Conservation (phyloP, 2,888 invertebrate species). For the Galeopsomyia nigrocyanea region DNA sequence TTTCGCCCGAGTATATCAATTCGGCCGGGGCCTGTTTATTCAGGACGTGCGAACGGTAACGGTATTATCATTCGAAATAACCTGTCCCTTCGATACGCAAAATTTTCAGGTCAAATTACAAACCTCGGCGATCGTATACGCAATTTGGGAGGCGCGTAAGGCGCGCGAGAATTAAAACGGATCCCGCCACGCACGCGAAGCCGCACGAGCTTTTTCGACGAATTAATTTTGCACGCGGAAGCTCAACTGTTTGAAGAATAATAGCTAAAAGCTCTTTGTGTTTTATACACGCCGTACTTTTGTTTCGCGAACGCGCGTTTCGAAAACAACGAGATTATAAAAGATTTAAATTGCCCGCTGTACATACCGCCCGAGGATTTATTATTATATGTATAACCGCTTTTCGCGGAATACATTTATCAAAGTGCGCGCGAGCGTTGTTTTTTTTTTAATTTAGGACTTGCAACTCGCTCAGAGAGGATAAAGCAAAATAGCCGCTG, state of each 20-base stretch:
- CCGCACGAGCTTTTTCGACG: neutral
- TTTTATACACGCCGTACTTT: neutral
- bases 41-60: conserved; percentile 25
- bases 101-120: conserved; percentile 30
- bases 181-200: conserved; percentile 13
- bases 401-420: too few relatives aligned
- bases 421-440: neutral
- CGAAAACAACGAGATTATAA: too few relatives aligned
- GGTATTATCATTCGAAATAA: conserved; percentile 32
- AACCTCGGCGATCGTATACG: neutral
- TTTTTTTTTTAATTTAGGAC: neutral
- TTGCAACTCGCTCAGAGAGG: too few relatives aligned
- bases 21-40: conserved; percentile 14
- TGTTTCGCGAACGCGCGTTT: neutral
- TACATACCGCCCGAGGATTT: too few relatives aligned
- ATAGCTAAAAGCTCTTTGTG: too few relatives aligned
- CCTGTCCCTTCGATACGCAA: conserved; percentile 30
- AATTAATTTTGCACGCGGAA: neutral
- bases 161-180: conserved; percentile 4
- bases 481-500: neutral
- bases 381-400: too few relatives aligned
- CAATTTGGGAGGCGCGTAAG: conserved; percentile 15
- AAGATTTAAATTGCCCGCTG: too few relatives aligned
- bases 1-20: conserved; percentile 18
- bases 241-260: too few relatives aligned